These are phyloP conservation scores for Euura saliciscinereae DNA, from an alignment of 1,140 invertebrate species.

Conservation along the genomic window DNA sequence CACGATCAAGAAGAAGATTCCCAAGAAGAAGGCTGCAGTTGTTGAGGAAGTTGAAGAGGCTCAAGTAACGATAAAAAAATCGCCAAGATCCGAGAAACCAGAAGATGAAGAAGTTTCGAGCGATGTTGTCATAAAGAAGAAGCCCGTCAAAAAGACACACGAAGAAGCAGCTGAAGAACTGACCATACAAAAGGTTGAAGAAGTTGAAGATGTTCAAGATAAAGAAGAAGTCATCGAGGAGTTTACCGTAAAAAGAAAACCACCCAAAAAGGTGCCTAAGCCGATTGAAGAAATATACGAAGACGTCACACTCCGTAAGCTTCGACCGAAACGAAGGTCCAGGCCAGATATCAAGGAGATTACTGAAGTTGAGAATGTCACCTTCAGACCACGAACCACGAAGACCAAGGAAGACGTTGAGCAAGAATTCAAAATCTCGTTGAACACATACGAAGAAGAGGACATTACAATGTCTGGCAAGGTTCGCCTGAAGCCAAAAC, in stretches of 20 bases:
- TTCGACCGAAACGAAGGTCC: constrained; percentile 68
- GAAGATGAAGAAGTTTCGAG: constrained; percentile 30
- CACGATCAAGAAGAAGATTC: constrained; percentile 47
- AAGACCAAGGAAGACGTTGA: constrained; percentile 83
- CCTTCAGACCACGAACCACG: constrained; percentile 72
- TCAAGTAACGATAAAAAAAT: constrained; percentile 23
- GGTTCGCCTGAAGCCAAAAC: constrained; percentile 76
- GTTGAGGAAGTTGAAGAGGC: constrained; percentile 42
- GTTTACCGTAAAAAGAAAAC: constrained; percentile 61
- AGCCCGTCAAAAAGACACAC: constrained; percentile 20
- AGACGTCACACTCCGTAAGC: constrained; percentile 75
- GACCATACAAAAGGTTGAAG: constrained; percentile 32
- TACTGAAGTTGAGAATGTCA: constrained; percentile 75
- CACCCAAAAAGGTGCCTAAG: constrained; percentile 54
- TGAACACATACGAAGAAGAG: constrained; percentile 84
- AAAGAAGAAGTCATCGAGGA: constrained; percentile 35
- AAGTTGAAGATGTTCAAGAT: constrained; percentile 32
- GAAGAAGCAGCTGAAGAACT: constrained; percentile 57
- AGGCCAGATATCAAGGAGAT: constrained; percentile 70
- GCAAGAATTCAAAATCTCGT: constrained; percentile 83
- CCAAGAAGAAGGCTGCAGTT: constrained; percentile 47
- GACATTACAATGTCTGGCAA: constrained; percentile 84
- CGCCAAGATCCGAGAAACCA: constrained; percentile 26
- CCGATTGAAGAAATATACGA: constrained; percentile 72
- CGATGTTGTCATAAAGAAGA: constrained; percentile 28